Conservation (phyloP, 2,797 vertebrate species). For the Oreochromis mossambicus region DNA sequence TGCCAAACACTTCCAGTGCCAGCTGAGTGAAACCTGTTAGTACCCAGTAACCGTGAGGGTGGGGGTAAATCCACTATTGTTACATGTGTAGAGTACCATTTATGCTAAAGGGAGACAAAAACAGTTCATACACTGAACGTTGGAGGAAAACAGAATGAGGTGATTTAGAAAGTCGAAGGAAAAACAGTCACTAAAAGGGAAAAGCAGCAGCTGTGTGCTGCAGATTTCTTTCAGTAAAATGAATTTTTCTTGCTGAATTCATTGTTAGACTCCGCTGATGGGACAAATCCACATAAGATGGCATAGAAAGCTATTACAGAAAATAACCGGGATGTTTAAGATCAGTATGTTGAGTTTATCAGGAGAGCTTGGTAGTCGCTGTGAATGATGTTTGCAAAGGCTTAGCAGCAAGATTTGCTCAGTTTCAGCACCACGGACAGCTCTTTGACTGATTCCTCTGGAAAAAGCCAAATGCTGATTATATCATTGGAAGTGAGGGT, state of each 20-base stretch:
- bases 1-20: background rate
- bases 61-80: background rate
- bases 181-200: background rate
- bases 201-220: background rate
- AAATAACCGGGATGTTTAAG: background rate
- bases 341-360: background rate
- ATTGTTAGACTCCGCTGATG: background rate
- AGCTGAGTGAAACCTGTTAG: background rate
- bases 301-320: background rate
- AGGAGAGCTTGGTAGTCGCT: background rate
- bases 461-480: background rate
- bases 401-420: background rate
- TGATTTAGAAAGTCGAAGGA: background rate
- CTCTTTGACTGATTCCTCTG: constrained; percentile 9
- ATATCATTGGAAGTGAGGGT: background rate
- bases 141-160: background rate
- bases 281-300: background rate
- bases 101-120: background rate
- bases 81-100: background rate
- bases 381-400: background rate
- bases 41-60: background rate
- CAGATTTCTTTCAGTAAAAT: background rate
- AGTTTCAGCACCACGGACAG: constrained; percentile 76
- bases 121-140: background rate
- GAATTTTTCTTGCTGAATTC: background rate